Conservation (phyloP, 2,113 vertebrate genomes). For the Pachypanchax playfairii region DNA sequence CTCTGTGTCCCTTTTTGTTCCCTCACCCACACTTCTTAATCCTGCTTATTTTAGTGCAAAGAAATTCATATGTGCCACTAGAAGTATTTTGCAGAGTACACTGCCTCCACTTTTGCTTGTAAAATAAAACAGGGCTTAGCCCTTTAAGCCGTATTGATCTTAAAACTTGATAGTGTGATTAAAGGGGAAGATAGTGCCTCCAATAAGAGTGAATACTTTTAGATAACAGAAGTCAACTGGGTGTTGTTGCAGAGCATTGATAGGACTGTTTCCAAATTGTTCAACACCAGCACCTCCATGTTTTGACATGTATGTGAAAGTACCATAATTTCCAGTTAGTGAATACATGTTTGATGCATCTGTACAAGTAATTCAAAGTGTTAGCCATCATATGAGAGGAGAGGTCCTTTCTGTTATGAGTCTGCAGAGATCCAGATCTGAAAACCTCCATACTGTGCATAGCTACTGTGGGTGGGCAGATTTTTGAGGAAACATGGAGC, state of each 20-base stretch:
- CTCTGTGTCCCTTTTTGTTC: constrained; percentile 28
- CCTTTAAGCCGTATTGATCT: constrained; percentile 88
- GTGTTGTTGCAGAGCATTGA: constrained; percentile 35
- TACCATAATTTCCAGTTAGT: neutral
- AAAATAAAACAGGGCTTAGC: constrained; percentile 82
- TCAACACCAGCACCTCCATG: constrained; percentile 20
- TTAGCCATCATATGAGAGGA: constrained; percentile 13
- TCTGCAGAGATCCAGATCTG: constrained; percentile 66
- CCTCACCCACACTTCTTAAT: constrained; percentile 79
- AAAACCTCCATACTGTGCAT: constrained; percentile 73
- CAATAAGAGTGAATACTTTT: constrained; percentile 69
- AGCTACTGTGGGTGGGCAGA: constrained; percentile 77
- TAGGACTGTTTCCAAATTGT: constrained; percentile 5
- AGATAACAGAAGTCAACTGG: constrained; percentile 64
- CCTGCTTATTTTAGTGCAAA: constrained; percentile 93
- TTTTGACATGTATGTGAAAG: constrained; percentile 21
- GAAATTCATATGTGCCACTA: constrained; percentile 92
- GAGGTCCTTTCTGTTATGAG: constrained; percentile 19
- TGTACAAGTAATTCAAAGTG: too few species aligned
- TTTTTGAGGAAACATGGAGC: constrained; percentile 59
- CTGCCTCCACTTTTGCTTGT: constrained; percentile 82
- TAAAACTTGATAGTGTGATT: constrained; percentile 83
- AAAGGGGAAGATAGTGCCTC: constrained; percentile 70
- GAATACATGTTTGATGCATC: neutral
- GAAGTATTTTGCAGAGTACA: constrained; percentile 88